Conservation (phyloP, 2,797 vertebrate genomes). For the Danio kyathit region DNA sequence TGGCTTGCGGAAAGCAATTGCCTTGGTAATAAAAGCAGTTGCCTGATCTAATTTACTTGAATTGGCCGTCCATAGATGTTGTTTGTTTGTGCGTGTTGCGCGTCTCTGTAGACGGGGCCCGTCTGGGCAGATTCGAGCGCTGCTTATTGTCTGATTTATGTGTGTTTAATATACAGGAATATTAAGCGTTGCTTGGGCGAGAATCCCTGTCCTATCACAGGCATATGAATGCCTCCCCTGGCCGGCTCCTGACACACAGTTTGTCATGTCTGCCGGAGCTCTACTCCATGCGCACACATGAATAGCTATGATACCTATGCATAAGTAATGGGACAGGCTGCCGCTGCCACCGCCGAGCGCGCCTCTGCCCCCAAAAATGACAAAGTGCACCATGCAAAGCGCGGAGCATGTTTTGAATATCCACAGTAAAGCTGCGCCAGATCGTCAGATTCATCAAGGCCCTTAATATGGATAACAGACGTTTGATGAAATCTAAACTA, state of each 20-base stretch:
- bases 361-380: conserved; percentile 44
- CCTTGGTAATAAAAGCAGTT: conserved; percentile 46
- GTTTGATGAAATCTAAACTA: conserved; percentile 60
- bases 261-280: conserved; percentile 80
- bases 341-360: conserved; percentile 54
- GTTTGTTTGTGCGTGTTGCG: conserved; percentile 41
- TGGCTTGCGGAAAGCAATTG: conserved; percentile 42
- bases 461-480: conserved; percentile 61
- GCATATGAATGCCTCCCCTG: conserved; percentile 81
- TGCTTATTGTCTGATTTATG: conserved; percentile 83
- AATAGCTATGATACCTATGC: conserved; percentile 88
- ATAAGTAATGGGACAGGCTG: conserved; percentile 82
- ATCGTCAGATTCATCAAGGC: conserved; percentile 62
- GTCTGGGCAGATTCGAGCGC: conserved; percentile 34
- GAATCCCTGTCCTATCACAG: conserved; percentile 75
- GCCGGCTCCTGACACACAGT: conserved; percentile 82
- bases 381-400: conserved; percentile 30
- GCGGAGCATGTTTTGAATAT: conserved; percentile 48
- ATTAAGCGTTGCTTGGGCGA: conserved; percentile 79
- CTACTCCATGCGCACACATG: conserved; percentile 81
- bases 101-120: conserved; percentile 27
- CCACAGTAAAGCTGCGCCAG: conserved; percentile 25
- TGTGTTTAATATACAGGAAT: conserved; percentile 87
- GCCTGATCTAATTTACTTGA: conserved; percentile 52
- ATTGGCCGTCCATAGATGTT: conserved; percentile 36